Evolutionary conservation across 2,113 vertebrate genomes (phyloP), one percentile per base, ranked within the genome.

Genomic region (Canis aureus): DNA sequence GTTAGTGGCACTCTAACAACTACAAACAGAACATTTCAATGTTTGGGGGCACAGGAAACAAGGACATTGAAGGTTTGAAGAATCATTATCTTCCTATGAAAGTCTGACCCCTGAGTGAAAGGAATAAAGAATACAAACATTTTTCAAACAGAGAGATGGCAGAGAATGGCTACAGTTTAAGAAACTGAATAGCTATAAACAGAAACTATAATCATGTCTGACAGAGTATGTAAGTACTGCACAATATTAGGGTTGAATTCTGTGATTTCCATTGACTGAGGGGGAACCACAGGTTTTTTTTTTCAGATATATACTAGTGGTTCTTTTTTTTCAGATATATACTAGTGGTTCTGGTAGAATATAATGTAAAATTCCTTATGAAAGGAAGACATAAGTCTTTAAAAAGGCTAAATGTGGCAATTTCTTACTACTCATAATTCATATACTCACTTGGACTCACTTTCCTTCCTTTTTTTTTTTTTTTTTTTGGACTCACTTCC

Each of bases 401-500:
- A 84, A n/a, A 71, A 71, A 32, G 49, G 51, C 22, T 13, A 82
- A 66, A 5, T 67, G 12, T 67, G 51, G 35, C 76, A 49, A 89
- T 81, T 89, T 95, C 59, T 90, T 82, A 29, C 51, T 74, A 49
- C 16, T 85, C 64, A 89, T 57, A 90, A 93, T 91, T 78, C 93
- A 69, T 59, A 22, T 1, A 93, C 17, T 86, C 11, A 82, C 23
- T 97, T 83, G 59, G 93, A 97, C 32, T 94, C 51, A 95, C 53
- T 91, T 93, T 29, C 69, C 55, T 97, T 97, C 57, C 25, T 43
- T 43, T 43, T 43, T 43, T 43, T 43, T 43, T 38, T 38, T 38
- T 38, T 38, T 38, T 38, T 38, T 38, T 97, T 83, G 59, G 94
- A 97, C 32, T 94, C 51, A 95, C 38, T 91, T 94, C n/a, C 74